Percentiles rank a stretch among this genome's conserved stretches.
phyloP scores from a whole-genome alignment of 2,888 invertebrate genomes.

The Cerceris ruficornis region DNA sequence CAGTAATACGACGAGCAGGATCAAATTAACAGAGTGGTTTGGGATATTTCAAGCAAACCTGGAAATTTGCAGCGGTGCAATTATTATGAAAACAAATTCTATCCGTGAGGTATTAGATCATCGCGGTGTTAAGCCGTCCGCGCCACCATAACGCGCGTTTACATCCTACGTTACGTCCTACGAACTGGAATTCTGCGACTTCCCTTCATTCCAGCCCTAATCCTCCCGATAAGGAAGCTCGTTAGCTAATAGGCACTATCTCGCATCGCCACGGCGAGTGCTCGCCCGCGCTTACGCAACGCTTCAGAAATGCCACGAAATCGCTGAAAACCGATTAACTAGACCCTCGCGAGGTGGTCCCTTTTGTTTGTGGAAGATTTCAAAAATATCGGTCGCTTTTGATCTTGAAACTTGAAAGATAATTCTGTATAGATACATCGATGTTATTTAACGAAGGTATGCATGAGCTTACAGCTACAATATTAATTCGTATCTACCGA shows the following conservation, averaged over 20 bases:
- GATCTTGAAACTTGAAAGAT: too few species aligned
- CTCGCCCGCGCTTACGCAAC: slow-evolving; percentile 45
- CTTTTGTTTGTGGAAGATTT: too few species aligned
- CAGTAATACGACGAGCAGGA: too few species aligned
- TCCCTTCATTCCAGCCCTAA: slow-evolving; percentile 55
- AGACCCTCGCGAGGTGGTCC: not conserved
- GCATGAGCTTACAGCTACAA: too few species aligned
- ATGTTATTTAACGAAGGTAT: too few species aligned
- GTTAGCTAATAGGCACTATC: slow-evolving; percentile 60
- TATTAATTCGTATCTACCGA: too few species aligned
- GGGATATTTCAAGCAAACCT: too few species aligned
- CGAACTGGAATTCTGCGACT: slow-evolving; percentile 57
- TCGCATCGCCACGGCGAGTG: slow-evolving; percentile 26
- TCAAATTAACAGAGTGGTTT: too few species aligned
- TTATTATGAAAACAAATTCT: not conserved
- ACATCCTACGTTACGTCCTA: slow-evolving; percentile 56
- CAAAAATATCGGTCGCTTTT: too few species aligned
- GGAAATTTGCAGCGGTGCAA: too few species aligned
- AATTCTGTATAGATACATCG: too few species aligned
- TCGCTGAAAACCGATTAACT: slow-evolving; percentile 23
- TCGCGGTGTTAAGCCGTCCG: slow-evolving; percentile 23
- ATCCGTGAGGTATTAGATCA: slow-evolving; percentile 38
- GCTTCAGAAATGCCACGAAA: slow-evolving; percentile 39
- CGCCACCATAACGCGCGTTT: slow-evolving; percentile 10
- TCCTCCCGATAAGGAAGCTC: slow-evolving; percentile 60